phyloP scores from a whole-genome alignment of 2,113 vertebrate genomes.

The Bungarus multicinctus region DNA sequence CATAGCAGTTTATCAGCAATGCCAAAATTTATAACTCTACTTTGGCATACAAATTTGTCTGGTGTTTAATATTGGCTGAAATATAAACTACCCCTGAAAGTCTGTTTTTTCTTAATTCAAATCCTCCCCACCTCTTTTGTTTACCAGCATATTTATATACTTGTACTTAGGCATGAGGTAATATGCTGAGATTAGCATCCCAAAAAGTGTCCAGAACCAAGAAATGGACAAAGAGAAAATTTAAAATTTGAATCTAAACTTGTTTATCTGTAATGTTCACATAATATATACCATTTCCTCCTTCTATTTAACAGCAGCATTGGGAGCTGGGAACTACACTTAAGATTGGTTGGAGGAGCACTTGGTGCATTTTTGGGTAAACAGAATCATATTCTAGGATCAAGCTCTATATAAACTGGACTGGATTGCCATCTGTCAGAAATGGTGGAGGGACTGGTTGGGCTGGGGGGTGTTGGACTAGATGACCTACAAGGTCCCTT shows the following conservation, averaged over 20 bases:
- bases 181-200: background rate
- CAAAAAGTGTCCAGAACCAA: background rate
- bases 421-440: no score
- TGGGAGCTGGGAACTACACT: background rate
- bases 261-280: background rate
- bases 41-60: background rate
- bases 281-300: background rate
- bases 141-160: background rate
- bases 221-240: background rate
- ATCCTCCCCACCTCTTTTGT: background rate
- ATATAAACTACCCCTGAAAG: background rate
- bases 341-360: background rate
- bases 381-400: background rate
- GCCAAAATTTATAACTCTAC: background rate
- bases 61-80: background rate
- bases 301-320: background rate
- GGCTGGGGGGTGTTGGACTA: no score
- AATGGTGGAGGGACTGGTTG: no score
- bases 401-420: no score
- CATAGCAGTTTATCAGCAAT: background rate
- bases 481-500: no score
- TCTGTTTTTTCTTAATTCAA: background rate
- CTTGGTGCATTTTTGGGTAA: background rate
- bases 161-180: background rate
- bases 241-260: background rate